Evolutionary conservation across 2,113 vertebrate species (phyloP), one percentile per base, ranked within the genome.

Genomic region (Poeciliopsis prolifica): DNA sequence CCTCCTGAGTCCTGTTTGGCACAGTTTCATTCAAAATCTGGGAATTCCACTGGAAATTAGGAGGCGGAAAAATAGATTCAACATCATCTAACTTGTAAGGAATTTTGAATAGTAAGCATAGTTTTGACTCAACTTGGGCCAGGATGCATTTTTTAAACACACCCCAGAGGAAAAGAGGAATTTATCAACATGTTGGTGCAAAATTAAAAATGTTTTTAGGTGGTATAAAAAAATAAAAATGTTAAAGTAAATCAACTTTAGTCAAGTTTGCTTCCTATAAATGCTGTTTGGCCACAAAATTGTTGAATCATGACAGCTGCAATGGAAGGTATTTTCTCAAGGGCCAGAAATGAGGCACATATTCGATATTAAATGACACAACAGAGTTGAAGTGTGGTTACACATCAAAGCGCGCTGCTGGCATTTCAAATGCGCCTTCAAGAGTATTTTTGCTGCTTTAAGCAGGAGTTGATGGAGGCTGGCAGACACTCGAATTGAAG

Each of bases 11-110:
- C 89, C 85, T 81, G 90, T 86, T 90, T 92, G 93, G 92, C 92
- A 91, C 60, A 5, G 61, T 83, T 90, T 93, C 92, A 92, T 90
- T 92, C 88, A 92, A 91, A 92, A 93, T 65, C 88, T 92, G 89
- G 90, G 89, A 90, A 92, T 92, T 93, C 86, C 91, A 89, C 70
- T 91, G 91, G 89, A 94, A 91, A 83, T 88, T 28, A 19, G 19
- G 51, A 69, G 42, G 37, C 3, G 65, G 73, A 30, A 68, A 79
- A 88, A 81, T 72, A 78, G 64, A 82, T 79, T 69, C 61, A 70
- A 66, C 74, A 77, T 77, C 66, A 75, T 69, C 77, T 83, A 29
- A 78, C 80, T 68, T 37, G 74, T 81, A 84, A 85, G 87, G 88
- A 91, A 92, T 92, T 85, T 79, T 64, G 77, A 86, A 75, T 62